These are phyloP conservation scores for Entomobrya proxima DNA, from an alignment of 2,888 invertebrate species.

Conservation along the genomic window DNA sequence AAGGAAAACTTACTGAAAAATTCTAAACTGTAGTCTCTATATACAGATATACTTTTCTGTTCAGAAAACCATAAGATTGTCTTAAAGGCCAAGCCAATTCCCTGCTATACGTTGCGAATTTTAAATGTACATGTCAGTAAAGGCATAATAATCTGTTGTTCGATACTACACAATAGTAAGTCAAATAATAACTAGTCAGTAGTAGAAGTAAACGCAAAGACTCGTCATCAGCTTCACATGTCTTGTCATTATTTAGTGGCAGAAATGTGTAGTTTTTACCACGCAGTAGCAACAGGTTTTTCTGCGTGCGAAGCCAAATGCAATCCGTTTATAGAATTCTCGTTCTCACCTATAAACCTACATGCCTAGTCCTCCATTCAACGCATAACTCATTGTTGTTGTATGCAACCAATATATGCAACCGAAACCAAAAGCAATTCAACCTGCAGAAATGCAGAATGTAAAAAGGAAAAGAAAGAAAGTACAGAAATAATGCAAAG, in stretches of 20 bases:
- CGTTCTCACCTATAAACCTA: constrained; percentile 75
- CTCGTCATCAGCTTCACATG: constrained; percentile 7
- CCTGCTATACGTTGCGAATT: too few relatives aligned
- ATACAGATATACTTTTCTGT: neutral
- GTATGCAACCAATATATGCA: constrained; percentile 28
- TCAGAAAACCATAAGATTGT: too few relatives aligned
- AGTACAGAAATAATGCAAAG: constrained; percentile 16
- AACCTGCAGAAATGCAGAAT: neutral
- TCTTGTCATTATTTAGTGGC: constrained; percentile 2
- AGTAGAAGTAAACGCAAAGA: neutral
- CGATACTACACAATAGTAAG: too few relatives aligned
- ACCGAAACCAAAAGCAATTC: too few relatives aligned
- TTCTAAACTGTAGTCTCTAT: neutral
- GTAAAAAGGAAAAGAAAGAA: constrained; percentile 18
- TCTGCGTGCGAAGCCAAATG: constrained; percentile 6
- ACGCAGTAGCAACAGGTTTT: neutral
- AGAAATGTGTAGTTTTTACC: neutral
- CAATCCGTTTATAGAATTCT: constrained; percentile 50
- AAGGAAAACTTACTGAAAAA: constrained; percentile 19
- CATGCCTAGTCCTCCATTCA: constrained; percentile 70
- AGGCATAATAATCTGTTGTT: too few relatives aligned
- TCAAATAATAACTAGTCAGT: neutral
- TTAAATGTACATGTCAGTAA: too few relatives aligned
- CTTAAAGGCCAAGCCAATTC: too few relatives aligned
- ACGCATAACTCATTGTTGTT: neutral